Evolutionary conservation across 2,113 vertebrate species (phyloP).

Genomic region (Heteronetta atricapilla): DNA sequence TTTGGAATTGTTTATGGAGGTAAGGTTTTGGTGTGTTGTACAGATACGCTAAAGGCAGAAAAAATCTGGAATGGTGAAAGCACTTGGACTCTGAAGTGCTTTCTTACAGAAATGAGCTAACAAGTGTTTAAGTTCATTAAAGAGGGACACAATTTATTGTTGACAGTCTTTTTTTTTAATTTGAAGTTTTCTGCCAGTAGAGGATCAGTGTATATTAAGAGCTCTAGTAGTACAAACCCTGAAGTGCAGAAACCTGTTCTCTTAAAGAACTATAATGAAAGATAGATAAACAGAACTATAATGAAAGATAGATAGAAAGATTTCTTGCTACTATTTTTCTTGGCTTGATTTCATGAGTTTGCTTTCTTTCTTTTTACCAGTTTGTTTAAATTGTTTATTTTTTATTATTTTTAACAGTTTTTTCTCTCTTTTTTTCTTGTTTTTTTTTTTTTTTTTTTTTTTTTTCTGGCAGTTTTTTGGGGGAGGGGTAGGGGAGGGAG

Average conservation of each 20-base stretch:
- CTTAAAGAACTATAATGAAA: not conserved
- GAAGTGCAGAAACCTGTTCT: not conserved
- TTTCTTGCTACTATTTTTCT: not conserved
- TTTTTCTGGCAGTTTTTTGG: not conserved
- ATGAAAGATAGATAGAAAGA: too few species aligned
- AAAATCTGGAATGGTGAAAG: not conserved
- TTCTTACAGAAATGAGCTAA: not conserved
- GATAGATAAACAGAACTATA: too few species aligned
- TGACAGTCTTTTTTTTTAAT: not conserved
- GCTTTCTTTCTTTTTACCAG: not conserved
- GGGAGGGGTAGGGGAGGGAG: not conserved
- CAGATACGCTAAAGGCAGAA: not conserved
- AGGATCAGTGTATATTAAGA: not conserved
- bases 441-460: not conserved
- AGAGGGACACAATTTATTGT: not conserved
- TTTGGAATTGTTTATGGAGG: conserved; percentile 99
- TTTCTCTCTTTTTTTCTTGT: not conserved
- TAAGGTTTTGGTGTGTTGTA: conserved; percentile 60
- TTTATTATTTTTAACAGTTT: not conserved
- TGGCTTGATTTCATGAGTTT: not conserved
- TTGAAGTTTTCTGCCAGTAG: not conserved
- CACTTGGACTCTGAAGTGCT: not conserved
- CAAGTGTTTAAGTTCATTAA: not conserved
- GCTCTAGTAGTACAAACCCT: not conserved
- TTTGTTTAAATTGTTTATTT: not conserved